Evolutionary conservation across 2,797 vertebrate genomes (phyloP).

Genomic region (Melanotaenia nigrans): DNA sequence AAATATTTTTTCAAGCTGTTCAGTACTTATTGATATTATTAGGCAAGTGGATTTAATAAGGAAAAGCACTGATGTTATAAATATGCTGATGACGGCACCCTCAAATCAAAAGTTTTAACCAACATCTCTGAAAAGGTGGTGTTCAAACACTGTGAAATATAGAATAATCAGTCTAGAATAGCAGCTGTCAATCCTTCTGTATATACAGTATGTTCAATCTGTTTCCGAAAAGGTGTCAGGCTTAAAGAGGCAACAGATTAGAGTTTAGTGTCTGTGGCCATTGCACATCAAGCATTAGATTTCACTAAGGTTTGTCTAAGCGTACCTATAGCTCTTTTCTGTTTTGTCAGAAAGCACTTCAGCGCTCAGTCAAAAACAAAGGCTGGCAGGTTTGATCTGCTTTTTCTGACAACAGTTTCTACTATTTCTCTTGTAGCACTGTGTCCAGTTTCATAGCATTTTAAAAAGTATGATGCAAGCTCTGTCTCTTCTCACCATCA

Average conservation of each 20-base stretch:
- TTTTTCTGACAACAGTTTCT: constrained; percentile 18
- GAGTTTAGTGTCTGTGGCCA: neutral
- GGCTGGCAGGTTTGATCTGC: neutral
- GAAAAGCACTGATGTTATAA: neutral
- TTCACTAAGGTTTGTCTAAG: neutral
- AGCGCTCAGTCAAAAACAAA: constrained; percentile 7
- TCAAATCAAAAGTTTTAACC: no score
- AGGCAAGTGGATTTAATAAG: neutral
- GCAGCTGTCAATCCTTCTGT: no score
- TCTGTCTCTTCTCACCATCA: constrained; percentile 53
- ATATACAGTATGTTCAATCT: no score
- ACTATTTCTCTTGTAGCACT: constrained; percentile 17
- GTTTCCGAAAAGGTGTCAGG: no score
- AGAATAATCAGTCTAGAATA: no score
- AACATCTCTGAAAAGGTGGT: no score
- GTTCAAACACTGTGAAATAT: no score
- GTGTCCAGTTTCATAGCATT: constrained; percentile 40
- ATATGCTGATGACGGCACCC: no score
- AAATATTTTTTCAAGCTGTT: neutral
- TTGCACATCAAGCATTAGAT: constrained; percentile 1
- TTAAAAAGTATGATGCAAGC: constrained; percentile 52
- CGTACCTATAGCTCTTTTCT: constrained; percentile 1
- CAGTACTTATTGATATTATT: neutral
- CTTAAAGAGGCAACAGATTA: neutral
- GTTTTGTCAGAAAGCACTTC: constrained; percentile 2